Conservation (phyloP, 2,888 invertebrate genomes). For the Macropis europaea region DNA sequence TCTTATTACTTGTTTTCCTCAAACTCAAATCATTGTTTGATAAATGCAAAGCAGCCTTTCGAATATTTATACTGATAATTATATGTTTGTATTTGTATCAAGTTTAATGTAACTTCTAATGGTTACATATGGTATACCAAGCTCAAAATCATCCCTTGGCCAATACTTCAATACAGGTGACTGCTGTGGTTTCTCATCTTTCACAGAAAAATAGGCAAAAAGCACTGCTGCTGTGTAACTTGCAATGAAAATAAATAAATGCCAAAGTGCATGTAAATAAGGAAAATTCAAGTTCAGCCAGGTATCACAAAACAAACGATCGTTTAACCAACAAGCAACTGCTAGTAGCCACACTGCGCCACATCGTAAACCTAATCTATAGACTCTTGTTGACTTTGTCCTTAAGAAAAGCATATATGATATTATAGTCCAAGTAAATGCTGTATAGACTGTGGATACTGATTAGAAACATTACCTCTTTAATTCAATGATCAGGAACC, state of each 20-base stretch:
- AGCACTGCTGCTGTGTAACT: slow-evolving; percentile 89
- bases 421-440: not conserved
- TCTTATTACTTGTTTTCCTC: not conserved
- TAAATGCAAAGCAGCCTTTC: slow-evolving; percentile 40
- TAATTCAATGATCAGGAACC: slow-evolving; percentile 85
- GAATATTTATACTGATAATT: slow-evolving; percentile 57
- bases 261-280: slow-evolving; percentile 92
- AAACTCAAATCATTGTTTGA: not conserved
- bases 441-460: not conserved
- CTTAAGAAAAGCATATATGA: slow-evolving; percentile 70
- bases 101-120: slow-evolving; percentile 83
- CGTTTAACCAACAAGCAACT: slow-evolving; percentile 89
- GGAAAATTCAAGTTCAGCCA: slow-evolving; percentile 90
- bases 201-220: slow-evolving; percentile 89
- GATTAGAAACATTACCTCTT: slow-evolving; percentile 81
- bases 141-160: slow-evolving; percentile 89
- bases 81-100: slow-evolving; percentile 81
- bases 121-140: slow-evolving; percentile 88
- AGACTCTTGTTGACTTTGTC: slow-evolving; percentile 84
- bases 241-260: slow-evolving; percentile 89
- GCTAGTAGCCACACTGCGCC: slow-evolving; percentile 86
- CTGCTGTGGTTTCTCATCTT: slow-evolving; percentile 86
- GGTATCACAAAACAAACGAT: slow-evolving; percentile 89
- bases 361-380: slow-evolving; percentile 87
- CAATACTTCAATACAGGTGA: slow-evolving; percentile 87